Evolutionary conservation across 1,140 invertebrate species (phyloP).

Genomic region (Anastrepha obliqua): DNA sequence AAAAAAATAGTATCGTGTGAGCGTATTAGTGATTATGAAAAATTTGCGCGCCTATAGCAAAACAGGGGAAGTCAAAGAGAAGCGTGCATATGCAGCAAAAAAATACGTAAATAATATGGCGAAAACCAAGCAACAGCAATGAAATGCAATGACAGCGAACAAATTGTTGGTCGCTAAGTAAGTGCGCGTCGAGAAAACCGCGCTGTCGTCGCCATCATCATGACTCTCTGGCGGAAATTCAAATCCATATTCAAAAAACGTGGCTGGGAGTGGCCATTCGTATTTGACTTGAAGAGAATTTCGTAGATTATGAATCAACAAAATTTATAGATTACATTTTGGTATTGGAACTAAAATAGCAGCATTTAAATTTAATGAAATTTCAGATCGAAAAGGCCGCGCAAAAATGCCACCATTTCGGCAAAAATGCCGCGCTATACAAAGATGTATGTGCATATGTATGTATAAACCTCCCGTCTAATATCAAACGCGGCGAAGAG

Average conservation of each 20-base stretch:
- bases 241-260: constrained; percentile 26
- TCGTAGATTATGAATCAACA: too few relatives aligned
- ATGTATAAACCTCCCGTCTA: too few relatives aligned
- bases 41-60: neutral
- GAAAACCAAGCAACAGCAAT: neutral
- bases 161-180: neutral
- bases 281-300: neutral
- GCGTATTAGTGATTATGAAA: neutral
- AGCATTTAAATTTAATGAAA: too few relatives aligned
- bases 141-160: neutral
- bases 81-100: neutral
- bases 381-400: too few relatives aligned
- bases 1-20: neutral
- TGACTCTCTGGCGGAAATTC: constrained; percentile 11
- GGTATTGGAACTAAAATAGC: too few relatives aligned
- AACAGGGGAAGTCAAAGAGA: constrained; percentile 4
- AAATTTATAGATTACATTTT: too few relatives aligned
- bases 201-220: neutral
- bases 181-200: neutral
- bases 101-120: neutral
- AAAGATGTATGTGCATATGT: too few relatives aligned
- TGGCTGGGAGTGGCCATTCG: constrained; percentile 10
- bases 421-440: too few relatives aligned
- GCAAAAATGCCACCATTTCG: too few relatives aligned
- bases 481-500: too few relatives aligned